These are phyloP conservation scores for Argopecten irradians DNA, from an alignment of 1,140 invertebrate genomes.

Conservation along the genomic window DNA sequence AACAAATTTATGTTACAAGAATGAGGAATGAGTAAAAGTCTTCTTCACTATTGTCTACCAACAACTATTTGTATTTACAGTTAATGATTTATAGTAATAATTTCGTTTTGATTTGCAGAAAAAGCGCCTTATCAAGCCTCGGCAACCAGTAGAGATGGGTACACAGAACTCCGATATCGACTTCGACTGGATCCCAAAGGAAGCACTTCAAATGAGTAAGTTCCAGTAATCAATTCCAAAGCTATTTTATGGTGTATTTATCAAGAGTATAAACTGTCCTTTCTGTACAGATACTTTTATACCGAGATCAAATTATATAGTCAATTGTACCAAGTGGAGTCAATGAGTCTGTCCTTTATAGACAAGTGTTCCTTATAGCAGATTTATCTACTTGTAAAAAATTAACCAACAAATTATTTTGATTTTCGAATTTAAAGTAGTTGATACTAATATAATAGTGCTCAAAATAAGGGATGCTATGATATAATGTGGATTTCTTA, in stretches of 20 bases:
- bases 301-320: neutral
- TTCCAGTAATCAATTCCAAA: neutral
- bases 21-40: neutral
- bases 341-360: no score
- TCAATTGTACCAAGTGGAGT: no score
- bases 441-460: neutral
- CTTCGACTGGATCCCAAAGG: conserved; percentile 98
- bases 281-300: neutral
- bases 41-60: neutral
- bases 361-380: no score
- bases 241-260: neutral
- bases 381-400: no score
- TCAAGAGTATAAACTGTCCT: neutral
- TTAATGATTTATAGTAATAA: neutral
- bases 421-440: no score
- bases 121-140: conserved; percentile 80
- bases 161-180: conserved; percentile 90
- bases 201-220: conserved; percentile 79
- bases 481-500: neutral
- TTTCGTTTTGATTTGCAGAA: conserved; percentile 59
- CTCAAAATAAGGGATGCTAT: neutral
- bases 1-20: no score
- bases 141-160: conserved; percentile 84
- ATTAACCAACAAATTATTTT: no score
- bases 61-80: neutral